These are phyloP conservation scores for Cetoscarus ocellatus DNA, from an alignment of 2,797 vertebrate genomes.

Conservation along the genomic window DNA sequence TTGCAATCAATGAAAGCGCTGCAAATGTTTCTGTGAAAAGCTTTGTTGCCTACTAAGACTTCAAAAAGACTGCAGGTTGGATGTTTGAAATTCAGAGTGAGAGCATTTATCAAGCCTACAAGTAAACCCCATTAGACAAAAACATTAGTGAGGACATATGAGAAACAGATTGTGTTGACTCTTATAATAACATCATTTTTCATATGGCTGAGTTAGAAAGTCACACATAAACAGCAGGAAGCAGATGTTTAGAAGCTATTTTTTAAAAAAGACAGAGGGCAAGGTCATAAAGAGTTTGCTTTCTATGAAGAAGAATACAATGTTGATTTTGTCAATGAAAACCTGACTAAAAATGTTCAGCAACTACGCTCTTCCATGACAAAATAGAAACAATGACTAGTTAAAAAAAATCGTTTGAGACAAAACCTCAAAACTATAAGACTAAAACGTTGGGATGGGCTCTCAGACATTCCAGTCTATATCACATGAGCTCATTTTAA, in stretches of 20 bases:
- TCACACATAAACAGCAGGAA: constrained; percentile 9
- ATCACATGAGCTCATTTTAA: too few relatives aligned
- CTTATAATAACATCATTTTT: constrained; percentile 30
- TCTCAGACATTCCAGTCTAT: too few relatives aligned
- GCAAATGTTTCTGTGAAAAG: neutral
- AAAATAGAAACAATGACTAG: too few relatives aligned
- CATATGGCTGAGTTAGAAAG: constrained; percentile 12
- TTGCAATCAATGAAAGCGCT: constrained; percentile 6
- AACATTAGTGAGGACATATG: constrained; percentile 14
- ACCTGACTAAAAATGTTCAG: too few relatives aligned
- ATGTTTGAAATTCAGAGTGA: constrained; percentile 15
- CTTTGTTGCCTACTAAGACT: neutral
- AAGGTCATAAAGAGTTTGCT: neutral
- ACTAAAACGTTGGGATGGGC: too few relatives aligned
- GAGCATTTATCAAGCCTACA: constrained; percentile 16
- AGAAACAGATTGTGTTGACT: constrained; percentile 12
- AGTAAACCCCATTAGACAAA: constrained; percentile 26
- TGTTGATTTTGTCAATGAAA: too few relatives aligned
- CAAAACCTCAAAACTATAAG: too few relatives aligned
- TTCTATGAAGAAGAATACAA: neutral
- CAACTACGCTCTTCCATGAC: too few relatives aligned
- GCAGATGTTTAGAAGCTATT: constrained; percentile 7
- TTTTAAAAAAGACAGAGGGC: constrained; percentile 2
- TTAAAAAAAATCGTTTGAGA: too few relatives aligned
- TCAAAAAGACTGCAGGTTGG: neutral